These are phyloP conservation scores for Colletes collaris DNA, from an alignment of 2,888 invertebrate genomes.

Conservation along the genomic window DNA sequence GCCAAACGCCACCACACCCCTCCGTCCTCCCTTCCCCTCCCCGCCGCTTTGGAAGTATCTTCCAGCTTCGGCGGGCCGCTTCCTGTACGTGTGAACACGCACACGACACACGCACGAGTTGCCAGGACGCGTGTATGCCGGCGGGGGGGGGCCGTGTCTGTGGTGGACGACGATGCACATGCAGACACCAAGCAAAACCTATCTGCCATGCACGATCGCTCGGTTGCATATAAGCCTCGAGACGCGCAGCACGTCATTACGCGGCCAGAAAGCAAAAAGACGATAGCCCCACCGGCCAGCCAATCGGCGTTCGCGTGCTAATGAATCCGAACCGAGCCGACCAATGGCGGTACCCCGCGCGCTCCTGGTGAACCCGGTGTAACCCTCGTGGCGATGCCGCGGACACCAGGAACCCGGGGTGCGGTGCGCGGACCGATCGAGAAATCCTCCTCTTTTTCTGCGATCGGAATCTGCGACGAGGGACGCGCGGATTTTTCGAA, in stretches of 20 bases:
- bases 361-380: slow-evolving; percentile 65
- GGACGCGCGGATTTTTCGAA: slow-evolving; percentile 32
- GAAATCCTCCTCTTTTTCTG: slow-evolving; percentile 52
- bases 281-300: slow-evolving; percentile 69
- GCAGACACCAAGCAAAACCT: slow-evolving; percentile 69
- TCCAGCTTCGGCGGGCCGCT: slow-evolving; percentile 62
- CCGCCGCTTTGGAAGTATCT: slow-evolving; percentile 56
- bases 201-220: slow-evolving; percentile 80
- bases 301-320: slow-evolving; percentile 76
- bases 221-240: slow-evolving; percentile 71
- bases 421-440: slow-evolving; percentile 63
- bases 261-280: slow-evolving; percentile 75
- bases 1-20: neutral
- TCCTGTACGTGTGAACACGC: slow-evolving; percentile 56
- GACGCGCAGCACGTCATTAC: slow-evolving; percentile 77
- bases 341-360: slow-evolving; percentile 71
- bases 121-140: neutral
- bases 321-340: slow-evolving; percentile 78
- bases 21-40: slow-evolving; percentile 38
- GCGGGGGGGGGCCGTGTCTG: neutral
- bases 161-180: slow-evolving; percentile 61
- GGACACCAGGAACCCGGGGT: slow-evolving; percentile 61
- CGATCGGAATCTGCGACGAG: slow-evolving; percentile 52
- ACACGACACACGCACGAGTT: neutral
- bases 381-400: slow-evolving; percentile 70